Percentiles rank a stretch among this genome's conserved stretches.
phyloP scores from a whole-genome alignment of 1,140 invertebrate genomes.

The Whitmania pigra region DNA sequence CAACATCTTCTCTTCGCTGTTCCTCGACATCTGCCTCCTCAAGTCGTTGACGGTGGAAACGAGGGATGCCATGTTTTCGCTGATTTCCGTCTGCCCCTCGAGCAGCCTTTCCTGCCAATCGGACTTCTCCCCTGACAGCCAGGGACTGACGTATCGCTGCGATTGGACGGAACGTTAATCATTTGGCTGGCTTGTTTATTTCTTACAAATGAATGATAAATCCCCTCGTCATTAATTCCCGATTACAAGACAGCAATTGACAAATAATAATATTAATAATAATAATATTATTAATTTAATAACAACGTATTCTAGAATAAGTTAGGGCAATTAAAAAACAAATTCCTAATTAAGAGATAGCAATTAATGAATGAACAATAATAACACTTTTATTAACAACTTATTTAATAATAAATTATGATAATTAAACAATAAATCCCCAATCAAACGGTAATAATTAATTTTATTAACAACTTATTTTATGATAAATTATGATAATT shows the following conservation, averaged over 20 bases:
- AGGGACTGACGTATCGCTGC: not conserved
- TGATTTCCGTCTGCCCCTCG: not conserved
- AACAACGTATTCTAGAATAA: no score
- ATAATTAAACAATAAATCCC: not conserved
- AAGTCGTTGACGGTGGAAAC: not conserved
- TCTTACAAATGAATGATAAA: no score
- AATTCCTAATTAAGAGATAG: not conserved
- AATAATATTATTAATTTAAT: no score
- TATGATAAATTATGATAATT: not conserved
- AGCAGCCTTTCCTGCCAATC: not conserved
- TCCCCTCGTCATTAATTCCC: no score
- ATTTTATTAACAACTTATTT: no score
- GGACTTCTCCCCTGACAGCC: not conserved
- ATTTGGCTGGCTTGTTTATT: not conserved
- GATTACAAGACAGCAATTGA: no score
- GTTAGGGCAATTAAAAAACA: no score
- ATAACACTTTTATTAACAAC: no score
- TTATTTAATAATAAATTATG: no score
- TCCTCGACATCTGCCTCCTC: constrained; percentile 5
- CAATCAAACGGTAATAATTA: no score
- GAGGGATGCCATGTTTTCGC: constrained; percentile 8
- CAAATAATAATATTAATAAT: no score
- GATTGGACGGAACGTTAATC: not conserved
- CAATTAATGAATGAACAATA: not conserved
- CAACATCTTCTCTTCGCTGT: not conserved